Conservation (phyloP, 1,140 invertebrate genomes). For the Hydropsyche tenuis region DNA sequence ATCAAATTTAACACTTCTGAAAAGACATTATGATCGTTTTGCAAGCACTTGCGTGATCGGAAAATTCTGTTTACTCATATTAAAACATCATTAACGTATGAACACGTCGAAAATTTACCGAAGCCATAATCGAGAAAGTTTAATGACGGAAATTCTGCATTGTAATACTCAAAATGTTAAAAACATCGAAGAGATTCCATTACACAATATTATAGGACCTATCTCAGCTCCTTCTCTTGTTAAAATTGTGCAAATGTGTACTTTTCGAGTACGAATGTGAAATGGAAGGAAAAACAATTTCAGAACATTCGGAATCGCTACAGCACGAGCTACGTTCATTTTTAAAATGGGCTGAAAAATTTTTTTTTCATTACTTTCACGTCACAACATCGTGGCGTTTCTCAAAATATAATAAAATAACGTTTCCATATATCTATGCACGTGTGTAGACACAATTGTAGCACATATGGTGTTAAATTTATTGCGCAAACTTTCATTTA, state of each 20-base stretch:
- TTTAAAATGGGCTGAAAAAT: conserved; percentile 1
- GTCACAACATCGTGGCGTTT: neutral
- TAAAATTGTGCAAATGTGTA: neutral
- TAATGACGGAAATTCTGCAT: neutral
- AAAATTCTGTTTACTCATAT: neutral
- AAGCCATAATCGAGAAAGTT: neutral
- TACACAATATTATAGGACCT: too few species aligned
- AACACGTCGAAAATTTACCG: neutral
- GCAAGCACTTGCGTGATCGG: neutral
- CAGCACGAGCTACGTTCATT: neutral
- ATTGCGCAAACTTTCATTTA: conserved; percentile 12
- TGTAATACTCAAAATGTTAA: too few species aligned
- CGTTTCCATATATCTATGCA: neutral
- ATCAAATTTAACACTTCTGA: neutral
- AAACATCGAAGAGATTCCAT: too few species aligned
- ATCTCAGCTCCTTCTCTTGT: too few species aligned
- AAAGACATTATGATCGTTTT: neutral
- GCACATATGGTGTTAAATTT: conserved; percentile 20
- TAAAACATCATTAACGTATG: neutral
- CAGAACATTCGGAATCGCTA: neutral
- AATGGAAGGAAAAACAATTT: neutral
- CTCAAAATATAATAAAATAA: neutral
- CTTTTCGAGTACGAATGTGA: neutral
- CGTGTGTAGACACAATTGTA: neutral
- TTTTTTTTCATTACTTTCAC: conserved; percentile 4